A percentile compares a stretch with the other conserved stretches of the same genome.
These are phyloP conservation scores for Drosophila bipectinata DNA, from an alignment of 1,140 invertebrate species.

Conservation along the genomic window DNA sequence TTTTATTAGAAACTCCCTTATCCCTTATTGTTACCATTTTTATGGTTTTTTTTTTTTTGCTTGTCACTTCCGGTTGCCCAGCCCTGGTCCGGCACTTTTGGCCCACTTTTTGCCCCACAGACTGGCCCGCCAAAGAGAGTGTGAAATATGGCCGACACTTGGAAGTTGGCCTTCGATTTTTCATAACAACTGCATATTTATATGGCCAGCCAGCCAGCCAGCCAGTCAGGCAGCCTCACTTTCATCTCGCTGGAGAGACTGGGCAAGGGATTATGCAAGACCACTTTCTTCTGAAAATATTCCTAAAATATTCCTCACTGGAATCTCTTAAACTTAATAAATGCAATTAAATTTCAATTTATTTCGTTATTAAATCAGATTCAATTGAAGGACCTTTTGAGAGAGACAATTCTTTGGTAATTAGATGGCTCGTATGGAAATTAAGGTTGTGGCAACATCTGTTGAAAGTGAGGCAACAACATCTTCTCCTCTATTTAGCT, in stretches of 20 bases:
- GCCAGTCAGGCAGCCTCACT: background rate
- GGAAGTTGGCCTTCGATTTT: slow-evolving; percentile 71
- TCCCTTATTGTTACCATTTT: background rate
- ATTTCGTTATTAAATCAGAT: slow-evolving; percentile 21
- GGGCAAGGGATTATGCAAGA: slow-evolving; percentile 28
- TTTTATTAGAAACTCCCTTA: too few relatives aligned
- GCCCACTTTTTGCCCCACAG: background rate
- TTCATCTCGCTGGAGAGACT: slow-evolving; percentile 1
- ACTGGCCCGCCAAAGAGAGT: slow-evolving; percentile 19
- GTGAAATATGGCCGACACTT: slow-evolving; percentile 56
- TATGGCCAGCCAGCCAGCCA: slow-evolving; percentile 23
- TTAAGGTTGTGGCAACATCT: slow-evolving; percentile 24
- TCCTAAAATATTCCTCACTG: too few relatives aligned
- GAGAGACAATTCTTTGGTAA: slow-evolving; percentile 21
- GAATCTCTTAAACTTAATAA: background rate
- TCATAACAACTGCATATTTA: slow-evolving; percentile 59
- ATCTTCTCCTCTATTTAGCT: background rate
- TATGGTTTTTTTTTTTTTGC: background rate
- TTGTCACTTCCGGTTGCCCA: background rate
- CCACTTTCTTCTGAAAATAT: background rate
- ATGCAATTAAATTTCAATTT: slow-evolving; percentile 25
- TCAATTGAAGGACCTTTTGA: slow-evolving; percentile 7
- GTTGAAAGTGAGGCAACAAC: slow-evolving; percentile 12
- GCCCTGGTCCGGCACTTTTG: background rate
- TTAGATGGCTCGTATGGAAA: slow-evolving; percentile 21